Evolutionary conservation across 2,888 invertebrate genomes (phyloP).

Genomic region (Noctua pronuba): DNA sequence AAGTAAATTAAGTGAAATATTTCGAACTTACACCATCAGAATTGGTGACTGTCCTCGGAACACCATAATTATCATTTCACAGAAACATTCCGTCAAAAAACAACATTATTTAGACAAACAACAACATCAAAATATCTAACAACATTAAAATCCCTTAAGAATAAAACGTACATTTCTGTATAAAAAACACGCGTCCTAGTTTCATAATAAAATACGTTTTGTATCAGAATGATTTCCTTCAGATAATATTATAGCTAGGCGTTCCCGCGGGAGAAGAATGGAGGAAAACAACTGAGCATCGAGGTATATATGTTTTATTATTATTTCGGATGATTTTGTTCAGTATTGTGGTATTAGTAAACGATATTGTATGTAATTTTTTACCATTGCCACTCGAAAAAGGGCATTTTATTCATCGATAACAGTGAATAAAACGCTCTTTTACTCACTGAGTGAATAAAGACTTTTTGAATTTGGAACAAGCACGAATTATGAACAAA

Average conservation of each 20-base stretch:
- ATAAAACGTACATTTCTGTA: constrained; percentile 25
- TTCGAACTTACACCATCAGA: background rate
- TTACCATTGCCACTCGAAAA: too few species aligned
- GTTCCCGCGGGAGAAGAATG: constrained; percentile 25
- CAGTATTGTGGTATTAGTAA: constrained; percentile 29
- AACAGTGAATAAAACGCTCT: too few species aligned
- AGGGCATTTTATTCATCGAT: too few species aligned
- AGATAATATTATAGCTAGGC: constrained; percentile 31
- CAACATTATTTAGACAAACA: background rate
- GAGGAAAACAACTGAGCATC: constrained; percentile 45
- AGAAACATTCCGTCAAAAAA: background rate
- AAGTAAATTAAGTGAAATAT: background rate
- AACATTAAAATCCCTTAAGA: constrained; percentile 48
- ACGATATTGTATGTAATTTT: constrained; percentile 13
- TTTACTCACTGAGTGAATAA: too few species aligned
- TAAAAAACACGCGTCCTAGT: constrained; percentile 43
- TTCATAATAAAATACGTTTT: constrained; percentile 55
- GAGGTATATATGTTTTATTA: constrained; percentile 42
- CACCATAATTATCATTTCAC: background rate
- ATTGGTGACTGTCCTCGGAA: background rate
- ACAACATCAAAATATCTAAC: background rate
- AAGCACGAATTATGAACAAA: too few species aligned
- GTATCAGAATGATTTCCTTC: constrained; percentile 53
- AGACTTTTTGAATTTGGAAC: too few species aligned
- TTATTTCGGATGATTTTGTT: constrained; percentile 45